Base-by-base conservation (phyloP, 2,888 invertebrate genomes). In the Prostheceraeus crozeri region DNA sequence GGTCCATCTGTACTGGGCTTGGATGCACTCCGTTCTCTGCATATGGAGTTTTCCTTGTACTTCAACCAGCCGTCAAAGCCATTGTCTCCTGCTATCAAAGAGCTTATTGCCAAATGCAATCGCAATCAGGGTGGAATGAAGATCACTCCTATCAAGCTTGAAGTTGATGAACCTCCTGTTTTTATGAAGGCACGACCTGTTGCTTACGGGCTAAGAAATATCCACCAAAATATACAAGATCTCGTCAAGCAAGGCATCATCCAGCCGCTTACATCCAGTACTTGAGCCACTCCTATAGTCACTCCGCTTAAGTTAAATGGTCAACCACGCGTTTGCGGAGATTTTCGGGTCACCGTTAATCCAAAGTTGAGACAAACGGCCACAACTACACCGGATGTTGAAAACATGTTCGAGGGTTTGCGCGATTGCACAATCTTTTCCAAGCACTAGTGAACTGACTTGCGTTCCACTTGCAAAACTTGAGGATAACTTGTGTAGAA, bases 1-100 rank as follows among this genome's bases (percentile, higher is more conserved):
- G 48, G 48, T 25, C 48, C 48, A 11, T 48, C 48, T 48, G 48
- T 48, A 25, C 48, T 48, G 4, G 14, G 48, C 14, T 11, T 48
- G 27, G 48, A 48, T 48, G 48, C 25, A 4, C 27, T 48, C 8
- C 23, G 8, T 23, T 28, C 27, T 48, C 19, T 48, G 27, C 14
- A 48, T 19, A 48, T 48, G n/a, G n/a, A n/a, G n/a, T n/a, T n/a
- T n/a, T n/a, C n/a, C n/a, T n/a, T n/a, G n/a, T n/a, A n/a, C n/a
- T n/a, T n/a, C n/a, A n/a, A n/a, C n/a, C n/a, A n/a, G n/a, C n/a
- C n/a, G n/a, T n/a, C n/a, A n/a, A n/a, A n/a, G n/a, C n/a, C n/a
- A n/a, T n/a, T n/a, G n/a, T n/a, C n/a, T n/a, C n/a, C n/a, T n/a
- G n/a, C n/a, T n/a, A n/a, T n/a, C n/a, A n/a, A n/a, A n/a, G n/a